Conservation (phyloP, 2,797 vertebrate genomes). For the Coreius guichenoti region DNA sequence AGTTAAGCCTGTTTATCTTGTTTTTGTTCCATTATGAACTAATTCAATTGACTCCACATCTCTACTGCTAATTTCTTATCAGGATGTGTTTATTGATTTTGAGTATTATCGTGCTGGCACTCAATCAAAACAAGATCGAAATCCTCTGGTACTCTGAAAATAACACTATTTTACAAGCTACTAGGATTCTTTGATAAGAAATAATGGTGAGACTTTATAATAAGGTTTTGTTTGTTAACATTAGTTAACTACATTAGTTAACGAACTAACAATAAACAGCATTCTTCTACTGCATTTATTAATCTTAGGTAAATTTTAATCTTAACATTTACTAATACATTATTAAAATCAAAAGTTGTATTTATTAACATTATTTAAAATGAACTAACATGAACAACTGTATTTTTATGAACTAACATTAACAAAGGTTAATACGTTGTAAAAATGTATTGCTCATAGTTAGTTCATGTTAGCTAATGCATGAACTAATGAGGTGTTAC, state of each 20-base stretch:
- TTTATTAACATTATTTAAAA: too few species aligned
- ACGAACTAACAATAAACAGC: too few species aligned
- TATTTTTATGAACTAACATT: background rate
- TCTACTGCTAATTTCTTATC: background rate
- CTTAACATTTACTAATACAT: too few species aligned
- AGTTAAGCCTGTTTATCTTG: background rate
- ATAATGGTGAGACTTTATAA: background rate
- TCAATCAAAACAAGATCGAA: background rate
- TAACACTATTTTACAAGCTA: background rate
- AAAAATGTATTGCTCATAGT: background rate
- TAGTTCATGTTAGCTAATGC: background rate
- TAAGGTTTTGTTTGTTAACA: background rate
- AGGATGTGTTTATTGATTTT: slow-evolving; percentile 5
- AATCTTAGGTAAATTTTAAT: background rate
- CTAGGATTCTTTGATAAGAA: background rate
- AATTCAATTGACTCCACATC: background rate
- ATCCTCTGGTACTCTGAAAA: background rate
- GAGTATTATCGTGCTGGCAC: background rate
- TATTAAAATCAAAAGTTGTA: background rate
- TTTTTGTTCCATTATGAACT: background rate
- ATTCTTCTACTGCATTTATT: too few species aligned
- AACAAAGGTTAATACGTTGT: background rate
- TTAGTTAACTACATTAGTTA: too few species aligned
- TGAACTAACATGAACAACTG: background rate
- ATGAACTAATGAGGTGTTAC: background rate